A percentile compares a stretch with the other conserved stretches of the same genome.
phyloP scores from a whole-genome alignment of 1,140 invertebrate genomes.

The Dolichoris vasculosae region DNA sequence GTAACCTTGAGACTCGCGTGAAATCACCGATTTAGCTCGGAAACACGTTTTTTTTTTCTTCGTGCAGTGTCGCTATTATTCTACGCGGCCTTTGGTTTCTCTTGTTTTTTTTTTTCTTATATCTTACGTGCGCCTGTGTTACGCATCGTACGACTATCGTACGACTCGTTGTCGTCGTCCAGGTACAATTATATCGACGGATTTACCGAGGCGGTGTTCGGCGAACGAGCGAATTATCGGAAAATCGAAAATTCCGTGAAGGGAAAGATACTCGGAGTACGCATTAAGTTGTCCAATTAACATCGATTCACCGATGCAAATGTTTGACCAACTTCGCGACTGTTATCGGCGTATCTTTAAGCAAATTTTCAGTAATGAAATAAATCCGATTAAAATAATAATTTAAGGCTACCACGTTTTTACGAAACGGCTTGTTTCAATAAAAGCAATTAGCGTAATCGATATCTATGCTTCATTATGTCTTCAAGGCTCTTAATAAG shows the following conservation, averaged over 20 bases:
- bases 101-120: background rate
- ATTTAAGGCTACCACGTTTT: background rate
- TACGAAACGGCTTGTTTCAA: background rate
- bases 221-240: background rate
- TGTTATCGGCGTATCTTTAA: background rate
- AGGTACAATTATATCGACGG: background rate
- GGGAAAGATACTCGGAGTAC: no score
- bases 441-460: background rate
- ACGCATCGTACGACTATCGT: background rate
- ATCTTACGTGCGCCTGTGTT: no score
- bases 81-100: background rate
- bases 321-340: background rate
- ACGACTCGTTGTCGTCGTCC: background rate
- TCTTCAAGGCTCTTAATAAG: background rate
- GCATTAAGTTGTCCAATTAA: background rate
- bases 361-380: background rate
- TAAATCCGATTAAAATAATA: background rate
- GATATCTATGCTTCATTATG: background rate
- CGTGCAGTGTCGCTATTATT: no score
- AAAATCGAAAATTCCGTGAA: constrained; percentile 1
- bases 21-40: no score
- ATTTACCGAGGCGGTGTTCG: background rate
- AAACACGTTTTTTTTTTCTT: background rate
- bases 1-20: background rate
- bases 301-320: background rate